A percentile compares a stretch with the other conserved stretches of the same genome.
phyloP scores from a whole-genome alignment of 1,140 invertebrate genomes.

The Amyelois transitella region DNA sequence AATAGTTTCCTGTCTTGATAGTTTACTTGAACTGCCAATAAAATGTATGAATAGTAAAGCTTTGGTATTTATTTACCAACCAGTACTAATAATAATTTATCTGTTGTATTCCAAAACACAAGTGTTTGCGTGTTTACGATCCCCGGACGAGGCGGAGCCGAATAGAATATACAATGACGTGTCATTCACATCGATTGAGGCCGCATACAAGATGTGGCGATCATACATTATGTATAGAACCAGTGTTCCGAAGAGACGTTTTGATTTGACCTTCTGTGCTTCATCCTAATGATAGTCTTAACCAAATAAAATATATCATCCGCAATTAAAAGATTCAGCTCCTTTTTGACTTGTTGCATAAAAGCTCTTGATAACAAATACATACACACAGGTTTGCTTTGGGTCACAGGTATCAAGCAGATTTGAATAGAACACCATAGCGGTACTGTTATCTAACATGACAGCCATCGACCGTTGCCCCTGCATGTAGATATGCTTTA shows the following conservation, averaged over 20 bases:
- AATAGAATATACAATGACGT: conserved; percentile 71
- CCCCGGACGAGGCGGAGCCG: conserved; percentile 52
- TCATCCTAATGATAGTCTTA: conserved; percentile 1
- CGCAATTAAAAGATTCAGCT: too few relatives aligned
- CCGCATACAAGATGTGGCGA: conserved; percentile 64
- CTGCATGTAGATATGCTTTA: conserved; percentile 6
- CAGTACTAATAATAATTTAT: conserved; percentile 37
- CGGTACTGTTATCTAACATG: conserved; percentile 33
- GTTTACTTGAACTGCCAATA: background rate
- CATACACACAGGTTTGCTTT: background rate
- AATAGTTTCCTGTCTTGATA: background rate
- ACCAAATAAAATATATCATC: too few relatives aligned
- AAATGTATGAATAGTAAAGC: background rate
- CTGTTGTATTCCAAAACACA: conserved; percentile 52
- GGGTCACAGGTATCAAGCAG: conserved; percentile 20
- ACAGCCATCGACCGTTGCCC: conserved; percentile 43
- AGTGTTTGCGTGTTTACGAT: conserved; percentile 66
- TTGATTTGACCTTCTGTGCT: conserved; percentile 31
- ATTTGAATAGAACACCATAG: conserved; percentile 30
- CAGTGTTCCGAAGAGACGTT: conserved; percentile 39
- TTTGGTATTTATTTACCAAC: background rate
- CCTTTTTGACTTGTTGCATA: too few relatives aligned
- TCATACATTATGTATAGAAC: conserved; percentile 66
- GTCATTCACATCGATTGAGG: conserved; percentile 72
- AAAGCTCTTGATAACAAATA: background rate